Conservation (phyloP, 2,888 invertebrate genomes). For the Pelosia muscerda region DNA sequence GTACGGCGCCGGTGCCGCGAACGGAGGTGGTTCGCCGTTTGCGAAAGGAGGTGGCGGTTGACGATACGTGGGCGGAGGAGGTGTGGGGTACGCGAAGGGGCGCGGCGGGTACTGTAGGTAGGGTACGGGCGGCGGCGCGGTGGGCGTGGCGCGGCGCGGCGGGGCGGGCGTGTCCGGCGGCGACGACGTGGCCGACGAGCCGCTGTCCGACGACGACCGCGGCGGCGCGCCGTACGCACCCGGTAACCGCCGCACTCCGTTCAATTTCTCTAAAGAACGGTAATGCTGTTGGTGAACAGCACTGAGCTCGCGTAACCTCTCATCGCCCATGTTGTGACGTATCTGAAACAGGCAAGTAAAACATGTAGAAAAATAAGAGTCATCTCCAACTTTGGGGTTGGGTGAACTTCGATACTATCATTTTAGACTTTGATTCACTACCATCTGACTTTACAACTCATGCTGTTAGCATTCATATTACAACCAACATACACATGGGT, state of each 20-base stretch:
- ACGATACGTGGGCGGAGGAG: constrained; percentile 77
- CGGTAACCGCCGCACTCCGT: constrained; percentile 84
- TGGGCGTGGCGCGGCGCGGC: constrained; percentile 64
- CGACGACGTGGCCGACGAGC: constrained; percentile 76
- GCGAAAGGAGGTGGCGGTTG: constrained; percentile 80
- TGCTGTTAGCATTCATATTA: no score
- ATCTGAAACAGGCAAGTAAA: constrained; percentile 73
- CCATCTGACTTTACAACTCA: no score
- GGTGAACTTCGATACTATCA: not conserved
- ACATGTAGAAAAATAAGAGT: not conserved
- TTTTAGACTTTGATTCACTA: no score
- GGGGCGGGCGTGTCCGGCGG: constrained; percentile 79
- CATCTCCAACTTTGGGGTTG: no score
- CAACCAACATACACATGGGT: no score
- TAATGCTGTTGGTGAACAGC: constrained; percentile 82
- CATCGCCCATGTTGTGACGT: constrained; percentile 88
- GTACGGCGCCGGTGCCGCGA: constrained; percentile 78
- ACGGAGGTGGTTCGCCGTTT: constrained; percentile 81
- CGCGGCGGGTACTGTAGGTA: constrained; percentile 76
- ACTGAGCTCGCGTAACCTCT: constrained; percentile 87
- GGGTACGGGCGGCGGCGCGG: constrained; percentile 66
- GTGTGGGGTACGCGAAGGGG: constrained; percentile 76
- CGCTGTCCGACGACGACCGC: constrained; percentile 80
- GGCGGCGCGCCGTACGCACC: constrained; percentile 66
- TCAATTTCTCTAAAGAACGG: constrained; percentile 86